Base-by-base conservation (phyloP, 2,888 invertebrate species). In the Sarcophaga rosellei region DNA sequence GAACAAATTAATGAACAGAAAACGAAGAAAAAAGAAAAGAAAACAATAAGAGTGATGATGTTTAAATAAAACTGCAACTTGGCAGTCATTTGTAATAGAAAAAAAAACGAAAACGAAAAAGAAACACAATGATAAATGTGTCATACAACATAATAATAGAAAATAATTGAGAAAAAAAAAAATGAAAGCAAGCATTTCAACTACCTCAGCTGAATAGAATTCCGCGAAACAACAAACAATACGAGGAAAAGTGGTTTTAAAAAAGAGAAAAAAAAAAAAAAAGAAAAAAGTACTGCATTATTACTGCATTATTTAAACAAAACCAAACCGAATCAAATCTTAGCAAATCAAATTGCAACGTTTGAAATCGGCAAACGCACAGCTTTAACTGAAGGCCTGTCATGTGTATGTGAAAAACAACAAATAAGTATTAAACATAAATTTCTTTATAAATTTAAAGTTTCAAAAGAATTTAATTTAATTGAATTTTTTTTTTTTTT, bases 231-330 rank as follows among this genome's bases (percentile, higher is more conserved):
- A 65, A 72, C 65, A 69, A 62, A 61, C 47, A 65, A 73, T 35
- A 35, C 35, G 35, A 35, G 35, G 35, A 35, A 35, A 35, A 35
- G 35, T 35, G 35, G 35, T 35, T 35, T 35, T 10, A 63, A 59
- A 25, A n/a, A 57, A n/a, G 2, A 45, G 21, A n/a, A 20, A 70
- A 72, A 25, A 63, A 63, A 17, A 2, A 15, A 72, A 12, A 59
- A 23, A 35, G 21, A 63, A 72, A 70, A 53, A 76, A 72, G 25
- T 72, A 82, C 82, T 82, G 82, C 82, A 82, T 82, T 77, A 72
- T 66, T 72, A 66, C 82, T 72, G 82, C 82, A 81, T 25, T 76
- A 45, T n/a, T n/a, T 20, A 10, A 66, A 20, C 6, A 69, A 20
- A 68, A 6, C n/a, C 44, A 6, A 44, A 11, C 17, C 45, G 45